Base-by-base conservation (phyloP, 1,140 invertebrate species). In the Lepidurus apus region DNA sequence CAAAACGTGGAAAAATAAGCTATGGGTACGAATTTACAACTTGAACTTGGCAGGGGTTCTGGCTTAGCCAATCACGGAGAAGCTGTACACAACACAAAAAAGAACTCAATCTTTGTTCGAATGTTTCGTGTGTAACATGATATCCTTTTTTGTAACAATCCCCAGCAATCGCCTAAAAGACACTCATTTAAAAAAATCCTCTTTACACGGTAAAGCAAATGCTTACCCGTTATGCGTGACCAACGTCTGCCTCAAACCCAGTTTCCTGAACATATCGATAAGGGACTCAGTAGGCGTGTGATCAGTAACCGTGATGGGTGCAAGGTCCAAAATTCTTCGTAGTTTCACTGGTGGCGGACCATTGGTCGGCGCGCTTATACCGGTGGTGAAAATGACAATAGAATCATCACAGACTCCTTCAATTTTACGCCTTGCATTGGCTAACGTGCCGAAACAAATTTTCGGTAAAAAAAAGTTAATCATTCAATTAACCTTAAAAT, bases 241-340 rank as follows among this genome's bases (percentile, higher is more conserved):
- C 42, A 99, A 89, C 2, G 96, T 97, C 87, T 99, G 97, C 42
- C 98, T 87, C 74, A 99, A 88, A 43, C 98, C 98, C 77, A 99
- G 88, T 87, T 99, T 99, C 81, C 97, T 89, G 87, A 99, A 99
- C 97, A 99, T 98, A 86, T 99, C 98, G 13, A 99, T 96, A n/a
- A 99, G 96, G 11, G 97, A 99, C 88, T 99, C 98, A 97, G 99
- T 99, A 0, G 98, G 97, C 21, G 97, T 99, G 87, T 99, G 96
- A 87, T 99, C 97, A 4, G 97, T 99, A 74, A 99, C 96, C 0
- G 98, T 99, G 78, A 99, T 98, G 11, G 98, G 98, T 44, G 98
- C 96, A 94, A 99, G 93, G 85, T 99, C 97, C 6, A 99, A 87
- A 81, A 99, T 98, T 85, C 95, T 96, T 83, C 95, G 92, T 26